These are phyloP conservation scores for Parascotia fuliginaria DNA, from an alignment of 2,888 invertebrate genomes.

Conservation along the genomic window DNA sequence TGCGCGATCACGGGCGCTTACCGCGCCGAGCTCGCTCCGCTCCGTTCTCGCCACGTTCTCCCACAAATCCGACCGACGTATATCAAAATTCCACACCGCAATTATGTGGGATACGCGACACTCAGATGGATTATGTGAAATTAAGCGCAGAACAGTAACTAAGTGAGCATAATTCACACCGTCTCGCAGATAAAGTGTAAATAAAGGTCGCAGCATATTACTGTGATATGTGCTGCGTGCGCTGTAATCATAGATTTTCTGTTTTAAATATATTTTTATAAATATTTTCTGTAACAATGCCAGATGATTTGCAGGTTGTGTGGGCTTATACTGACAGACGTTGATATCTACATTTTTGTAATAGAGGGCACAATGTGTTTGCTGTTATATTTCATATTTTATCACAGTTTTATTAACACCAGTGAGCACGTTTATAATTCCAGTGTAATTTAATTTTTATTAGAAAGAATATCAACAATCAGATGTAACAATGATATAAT, in stretches of 20 bases:
- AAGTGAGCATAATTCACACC: slow-evolving; percentile 72
- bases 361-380: background rate
- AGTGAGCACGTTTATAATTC: no score
- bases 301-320: slow-evolving; percentile 14
- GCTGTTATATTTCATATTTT: background rate
- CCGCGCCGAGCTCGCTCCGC: slow-evolving; percentile 11
- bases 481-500: background rate
- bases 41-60: slow-evolving; percentile 11
- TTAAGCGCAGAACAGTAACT: slow-evolving; percentile 72
- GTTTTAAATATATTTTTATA: slow-evolving; percentile 22
- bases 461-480: background rate
- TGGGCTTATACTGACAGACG: background rate
- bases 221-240: slow-evolving; percentile 9
- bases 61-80: slow-evolving; percentile 67
- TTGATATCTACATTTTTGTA: background rate
- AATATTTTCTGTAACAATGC: background rate
- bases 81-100: slow-evolving; percentile 73
- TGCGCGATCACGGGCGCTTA: slow-evolving; percentile 72
- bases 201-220: slow-evolving; percentile 24
- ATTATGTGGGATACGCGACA: slow-evolving; percentile 75
- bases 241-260: slow-evolving; percentile 10
- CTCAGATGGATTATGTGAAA: slow-evolving; percentile 80
- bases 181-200: slow-evolving; percentile 38
- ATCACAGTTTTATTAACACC: background rate
- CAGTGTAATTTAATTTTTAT: no score